Conservation (phyloP, 2,113 vertebrate species). For the Mandrillus leucophaeus region DNA sequence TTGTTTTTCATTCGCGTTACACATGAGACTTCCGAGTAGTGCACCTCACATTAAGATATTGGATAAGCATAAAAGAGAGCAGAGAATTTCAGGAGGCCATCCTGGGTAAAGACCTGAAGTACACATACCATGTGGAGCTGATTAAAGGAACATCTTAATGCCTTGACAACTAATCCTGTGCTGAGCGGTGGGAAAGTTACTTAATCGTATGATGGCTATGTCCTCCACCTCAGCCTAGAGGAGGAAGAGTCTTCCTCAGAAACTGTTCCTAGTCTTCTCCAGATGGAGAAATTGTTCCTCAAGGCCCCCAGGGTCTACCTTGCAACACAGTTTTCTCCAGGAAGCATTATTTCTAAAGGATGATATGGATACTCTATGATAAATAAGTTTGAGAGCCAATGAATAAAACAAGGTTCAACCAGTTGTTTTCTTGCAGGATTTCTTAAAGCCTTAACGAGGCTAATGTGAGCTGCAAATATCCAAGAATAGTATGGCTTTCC, state of each 20-base stretch:
- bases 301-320: not conserved
- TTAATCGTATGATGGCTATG: not conserved
- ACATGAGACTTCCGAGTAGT: fast-evolving
- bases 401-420: not conserved
- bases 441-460: not conserved
- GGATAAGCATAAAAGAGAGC: not conserved
- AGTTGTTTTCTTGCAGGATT: not conserved
- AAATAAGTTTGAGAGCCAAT: not conserved
- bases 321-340: not conserved
- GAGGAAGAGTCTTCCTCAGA: not conserved
- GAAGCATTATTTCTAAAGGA: not conserved
- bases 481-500: not conserved
- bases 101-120: not conserved
- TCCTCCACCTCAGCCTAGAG: not conserved
- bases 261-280: not conserved
- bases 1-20: not conserved
- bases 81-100: not conserved
- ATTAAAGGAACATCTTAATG: not conserved
- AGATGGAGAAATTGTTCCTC: not conserved
- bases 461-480: not conserved
- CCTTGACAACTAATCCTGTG: not conserved
- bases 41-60: not conserved
- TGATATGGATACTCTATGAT: not conserved
- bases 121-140: not conserved
- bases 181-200: not conserved